Evolutionary conservation across 2,113 vertebrate species (phyloP).

Genomic region (Tenrec ecaudatus): DNA sequence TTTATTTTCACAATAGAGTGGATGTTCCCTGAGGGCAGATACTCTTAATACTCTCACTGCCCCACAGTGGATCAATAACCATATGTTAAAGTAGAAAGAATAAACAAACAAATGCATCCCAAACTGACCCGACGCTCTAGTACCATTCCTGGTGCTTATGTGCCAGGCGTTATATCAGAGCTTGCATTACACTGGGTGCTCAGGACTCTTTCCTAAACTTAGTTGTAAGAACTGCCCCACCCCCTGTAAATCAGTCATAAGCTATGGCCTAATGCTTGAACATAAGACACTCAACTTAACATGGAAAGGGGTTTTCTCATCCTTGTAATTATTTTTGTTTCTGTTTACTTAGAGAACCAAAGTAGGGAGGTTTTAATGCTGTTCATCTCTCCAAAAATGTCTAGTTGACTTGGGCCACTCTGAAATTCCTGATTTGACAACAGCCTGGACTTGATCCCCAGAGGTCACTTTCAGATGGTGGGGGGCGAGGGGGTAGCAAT

Average conservation of each 20-base stretch:
- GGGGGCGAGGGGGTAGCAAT: accelerated
- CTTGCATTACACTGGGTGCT: background rate
- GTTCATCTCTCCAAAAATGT: slow-evolving; percentile 4
- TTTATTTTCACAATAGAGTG: background rate
- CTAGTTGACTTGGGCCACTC: background rate
- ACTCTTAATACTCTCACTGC: background rate
- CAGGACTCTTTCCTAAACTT: background rate
- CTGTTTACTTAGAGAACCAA: slow-evolving; percentile 5
- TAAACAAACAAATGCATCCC: background rate
- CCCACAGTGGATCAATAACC: background rate
- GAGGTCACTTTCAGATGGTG: background rate
- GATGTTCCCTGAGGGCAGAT: background rate
- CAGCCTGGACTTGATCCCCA: background rate
- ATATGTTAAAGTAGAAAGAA: background rate
- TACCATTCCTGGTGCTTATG: background rate
- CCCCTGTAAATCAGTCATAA: background rate
- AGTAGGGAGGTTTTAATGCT: background rate
- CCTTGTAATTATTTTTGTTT: background rate
- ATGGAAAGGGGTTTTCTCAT: background rate
- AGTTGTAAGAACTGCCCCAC: background rate
- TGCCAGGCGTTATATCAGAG: background rate
- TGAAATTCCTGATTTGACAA: background rate
- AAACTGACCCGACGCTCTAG: background rate
- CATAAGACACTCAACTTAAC: background rate
- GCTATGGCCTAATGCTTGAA: background rate